A percentile compares a stretch with the other conserved stretches of the same genome.
These are phyloP conservation scores for Cataglyphis albicans DNA, from an alignment of 2,888 invertebrate species.

Conservation along the genomic window DNA sequence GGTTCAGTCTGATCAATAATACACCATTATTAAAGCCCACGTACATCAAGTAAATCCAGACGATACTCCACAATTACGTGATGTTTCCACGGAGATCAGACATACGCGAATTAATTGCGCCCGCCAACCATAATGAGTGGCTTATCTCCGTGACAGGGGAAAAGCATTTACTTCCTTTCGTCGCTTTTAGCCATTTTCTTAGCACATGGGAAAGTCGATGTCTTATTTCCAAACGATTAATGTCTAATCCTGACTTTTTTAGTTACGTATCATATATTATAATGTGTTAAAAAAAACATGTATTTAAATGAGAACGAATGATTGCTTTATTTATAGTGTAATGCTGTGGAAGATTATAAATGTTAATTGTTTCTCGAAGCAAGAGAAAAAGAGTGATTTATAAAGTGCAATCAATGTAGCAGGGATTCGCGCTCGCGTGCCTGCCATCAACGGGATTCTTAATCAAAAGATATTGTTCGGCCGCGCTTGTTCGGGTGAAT, in stretches of 20 bases:
- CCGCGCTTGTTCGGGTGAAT: constrained; percentile 77
- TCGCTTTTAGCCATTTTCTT: not conserved
- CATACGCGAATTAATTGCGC: constrained; percentile 73
- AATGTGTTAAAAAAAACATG: not conserved
- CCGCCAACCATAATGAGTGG: constrained; percentile 55
- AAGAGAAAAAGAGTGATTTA: constrained; percentile 17
- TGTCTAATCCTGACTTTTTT: not conserved
- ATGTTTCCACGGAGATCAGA: constrained; percentile 72
- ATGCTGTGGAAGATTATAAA: not conserved
- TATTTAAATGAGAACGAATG: not conserved
- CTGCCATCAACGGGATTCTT: constrained; percentile 66
- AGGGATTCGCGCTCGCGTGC: constrained; percentile 35
- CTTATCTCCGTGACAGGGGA: constrained; percentile 25
- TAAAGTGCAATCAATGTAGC: constrained; percentile 19
- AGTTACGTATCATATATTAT: too few species aligned
- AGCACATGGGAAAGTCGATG: not conserved
- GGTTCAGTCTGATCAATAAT: constrained; percentile 80
- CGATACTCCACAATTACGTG: constrained; percentile 72
- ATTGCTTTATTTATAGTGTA: not conserved
- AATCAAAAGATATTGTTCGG: constrained; percentile 79
- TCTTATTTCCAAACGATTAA: not conserved
- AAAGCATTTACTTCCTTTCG: constrained; percentile 1
- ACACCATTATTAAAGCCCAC: constrained; percentile 77
- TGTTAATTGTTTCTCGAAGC: not conserved
- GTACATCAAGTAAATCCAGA: constrained; percentile 72